Percentiles rank a stretch among this genome's conserved stretches.
Conservation (phyloP, 1,140 invertebrate species). For the Meloidogyne floridensis region DNA sequence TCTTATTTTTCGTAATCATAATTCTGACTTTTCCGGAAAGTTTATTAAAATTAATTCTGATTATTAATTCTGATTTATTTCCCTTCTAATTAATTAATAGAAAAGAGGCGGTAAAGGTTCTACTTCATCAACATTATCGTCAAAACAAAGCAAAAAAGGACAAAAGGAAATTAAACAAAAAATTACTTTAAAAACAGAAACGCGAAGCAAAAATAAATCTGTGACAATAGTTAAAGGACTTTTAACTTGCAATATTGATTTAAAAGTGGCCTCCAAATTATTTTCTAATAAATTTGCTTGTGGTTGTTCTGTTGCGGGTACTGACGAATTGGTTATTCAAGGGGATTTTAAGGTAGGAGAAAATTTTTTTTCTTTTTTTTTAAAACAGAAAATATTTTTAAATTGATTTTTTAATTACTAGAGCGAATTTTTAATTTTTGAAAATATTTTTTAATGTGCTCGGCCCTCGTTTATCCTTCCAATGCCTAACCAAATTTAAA, state of each 20-base stretch:
- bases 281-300: constrained; percentile 97
- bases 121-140: constrained; percentile 68
- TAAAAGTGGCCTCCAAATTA: constrained; percentile 96
- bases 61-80: too few species aligned
- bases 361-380: background rate
- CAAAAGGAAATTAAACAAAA: constrained; percentile 71
- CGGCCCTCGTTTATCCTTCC: too few species aligned
- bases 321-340: constrained; percentile 99
- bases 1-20: too few species aligned
- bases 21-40: too few species aligned
- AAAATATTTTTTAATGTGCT: too few species aligned
- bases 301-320: constrained; percentile 91
- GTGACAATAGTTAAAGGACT: constrained; percentile 78
- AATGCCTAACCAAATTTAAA: too few species aligned
- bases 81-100: constrained; percentile 10
- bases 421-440: too few species aligned
- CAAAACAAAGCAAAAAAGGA: constrained; percentile 73
- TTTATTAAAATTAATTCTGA: too few species aligned
- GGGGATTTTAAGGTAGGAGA: constrained; percentile 67
- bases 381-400: background rate
- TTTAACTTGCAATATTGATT: constrained; percentile 75
- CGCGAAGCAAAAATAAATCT: constrained; percentile 96
- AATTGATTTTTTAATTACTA: too few species aligned
- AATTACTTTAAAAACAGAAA: constrained; percentile 75
- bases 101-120: constrained; percentile 81